These are phyloP conservation scores for Drosophila orosa DNA, from an alignment of 1,140 invertebrate species.

Conservation along the genomic window DNA sequence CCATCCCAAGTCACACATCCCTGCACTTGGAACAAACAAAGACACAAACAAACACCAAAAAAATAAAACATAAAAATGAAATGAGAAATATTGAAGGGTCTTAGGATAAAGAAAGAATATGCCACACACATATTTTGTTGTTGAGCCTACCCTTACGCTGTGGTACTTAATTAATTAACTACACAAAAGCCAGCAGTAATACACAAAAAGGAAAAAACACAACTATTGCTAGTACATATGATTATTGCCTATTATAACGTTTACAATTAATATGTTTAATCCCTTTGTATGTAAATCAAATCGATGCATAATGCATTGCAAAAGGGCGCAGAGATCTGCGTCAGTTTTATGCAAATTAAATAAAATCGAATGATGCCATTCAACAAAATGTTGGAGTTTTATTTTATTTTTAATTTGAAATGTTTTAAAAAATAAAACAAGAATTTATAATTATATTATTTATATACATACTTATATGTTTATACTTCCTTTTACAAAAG, in stretches of 20 bases:
- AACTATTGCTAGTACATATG: constrained; percentile 70
- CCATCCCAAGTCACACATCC: not conserved
- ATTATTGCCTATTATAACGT: constrained; percentile 76
- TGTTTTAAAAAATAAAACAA: too few relatives aligned
- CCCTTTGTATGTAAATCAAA: constrained; percentile 77
- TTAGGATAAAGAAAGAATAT: constrained; percentile 39
- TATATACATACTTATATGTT: too few relatives aligned
- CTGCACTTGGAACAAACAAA: constrained; percentile 49
- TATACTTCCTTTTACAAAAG: too few relatives aligned
- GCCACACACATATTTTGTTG: constrained; percentile 61
- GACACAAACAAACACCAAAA: constrained; percentile 54
- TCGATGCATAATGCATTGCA: constrained; percentile 59
- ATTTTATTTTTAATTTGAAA: not conserved
- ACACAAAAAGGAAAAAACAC: constrained; percentile 55
- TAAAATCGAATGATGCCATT: constrained; percentile 60
- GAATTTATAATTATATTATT: too few relatives aligned
- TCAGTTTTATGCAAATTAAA: constrained; percentile 76
- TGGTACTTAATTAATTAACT: constrained; percentile 76
- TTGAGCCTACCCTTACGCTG: constrained; percentile 66
- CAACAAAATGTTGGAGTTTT: constrained; percentile 18
- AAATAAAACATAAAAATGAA: constrained; percentile 22
- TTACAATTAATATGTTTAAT: constrained; percentile 74
- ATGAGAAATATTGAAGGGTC: constrained; percentile 9
- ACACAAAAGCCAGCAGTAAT: constrained; percentile 59
- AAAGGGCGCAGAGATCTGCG: constrained; percentile 60